Evolutionary conservation across 2,888 invertebrate species (phyloP).

Genomic region (Scrobipalpa costella): DNA sequence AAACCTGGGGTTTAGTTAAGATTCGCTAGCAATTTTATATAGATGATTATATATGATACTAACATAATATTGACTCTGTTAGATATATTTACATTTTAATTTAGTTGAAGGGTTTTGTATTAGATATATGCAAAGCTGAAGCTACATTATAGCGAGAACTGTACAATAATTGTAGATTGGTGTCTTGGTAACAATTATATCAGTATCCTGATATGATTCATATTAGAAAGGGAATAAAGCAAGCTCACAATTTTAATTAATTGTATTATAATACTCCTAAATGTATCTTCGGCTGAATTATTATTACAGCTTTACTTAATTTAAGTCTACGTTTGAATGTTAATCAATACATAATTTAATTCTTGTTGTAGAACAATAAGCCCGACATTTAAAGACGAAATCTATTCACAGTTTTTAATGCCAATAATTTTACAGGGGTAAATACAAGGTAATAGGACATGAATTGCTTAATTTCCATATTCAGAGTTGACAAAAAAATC

Average conservation of each 20-base stretch:
- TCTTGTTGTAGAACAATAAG: background rate
- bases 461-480: no score
- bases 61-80: background rate
- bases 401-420: no score
- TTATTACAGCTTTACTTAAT: slow-evolving; percentile 7
- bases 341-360: no score
- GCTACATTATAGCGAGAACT: background rate
- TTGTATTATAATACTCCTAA: background rate
- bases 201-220: no score
- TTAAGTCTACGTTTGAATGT: background rate
- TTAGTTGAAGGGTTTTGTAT: background rate
- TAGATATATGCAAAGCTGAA: background rate
- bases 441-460: no score
- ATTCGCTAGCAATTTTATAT: background rate
- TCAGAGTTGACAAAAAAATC: no score
- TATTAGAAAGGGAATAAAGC: no score
- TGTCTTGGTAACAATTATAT: background rate
- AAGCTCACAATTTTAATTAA: no score
- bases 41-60: background rate
- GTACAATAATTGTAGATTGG: background rate
- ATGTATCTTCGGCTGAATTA: slow-evolving; percentile 2
- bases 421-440: no score
- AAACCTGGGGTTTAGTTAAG: background rate
- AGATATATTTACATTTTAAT: background rate
- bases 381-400: background rate